Evolutionary conservation across 2,888 invertebrate genomes (phyloP).

Genomic region (Monochamus alternatus): DNA sequence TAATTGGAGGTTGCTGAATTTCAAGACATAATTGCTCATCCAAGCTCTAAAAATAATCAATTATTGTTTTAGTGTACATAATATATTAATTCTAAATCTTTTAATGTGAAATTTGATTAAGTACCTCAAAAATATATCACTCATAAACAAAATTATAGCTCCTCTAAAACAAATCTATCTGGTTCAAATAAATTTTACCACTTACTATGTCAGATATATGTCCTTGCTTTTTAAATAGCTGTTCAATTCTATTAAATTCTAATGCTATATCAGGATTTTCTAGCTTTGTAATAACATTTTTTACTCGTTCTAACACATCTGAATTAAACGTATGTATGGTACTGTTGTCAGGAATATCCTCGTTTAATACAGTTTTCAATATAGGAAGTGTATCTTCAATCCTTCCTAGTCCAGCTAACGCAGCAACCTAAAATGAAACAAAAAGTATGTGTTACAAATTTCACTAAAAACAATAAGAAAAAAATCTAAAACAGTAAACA

Average conservation of each 20-base stretch:
- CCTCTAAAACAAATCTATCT: no score
- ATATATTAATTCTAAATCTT: no score
- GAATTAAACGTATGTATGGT: conserved; percentile 75
- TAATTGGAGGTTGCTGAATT: conserved; percentile 53
- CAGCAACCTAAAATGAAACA: conserved; percentile 69
- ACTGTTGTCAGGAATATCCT: conserved; percentile 72
- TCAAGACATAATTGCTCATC: conserved; percentile 68
- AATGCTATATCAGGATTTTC: conserved; percentile 73
- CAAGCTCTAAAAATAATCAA: conserved; percentile 64
- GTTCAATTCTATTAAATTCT: conserved; percentile 75
- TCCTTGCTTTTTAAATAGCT: conserved; percentile 73
- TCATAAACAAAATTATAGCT: no score
- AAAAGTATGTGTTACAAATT: not conserved
- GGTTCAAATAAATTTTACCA: not conserved
- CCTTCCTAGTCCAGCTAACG: conserved; percentile 76
- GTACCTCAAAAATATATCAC: no score
- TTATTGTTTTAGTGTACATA: not conserved
- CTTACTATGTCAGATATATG: conserved; percentile 68
- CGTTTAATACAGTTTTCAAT: conserved; percentile 74
- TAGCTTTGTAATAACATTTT: conserved; percentile 70
- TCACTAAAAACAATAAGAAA: not conserved
- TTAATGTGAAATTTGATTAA: no score
- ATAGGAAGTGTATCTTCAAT: conserved; percentile 78
- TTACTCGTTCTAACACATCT: conserved; percentile 76
- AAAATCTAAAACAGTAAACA: no score